Evolutionary conservation across 2,797 vertebrate species (phyloP), one percentile per base, ranked within the genome.

Genomic region (Nyctalus aviator): DNA sequence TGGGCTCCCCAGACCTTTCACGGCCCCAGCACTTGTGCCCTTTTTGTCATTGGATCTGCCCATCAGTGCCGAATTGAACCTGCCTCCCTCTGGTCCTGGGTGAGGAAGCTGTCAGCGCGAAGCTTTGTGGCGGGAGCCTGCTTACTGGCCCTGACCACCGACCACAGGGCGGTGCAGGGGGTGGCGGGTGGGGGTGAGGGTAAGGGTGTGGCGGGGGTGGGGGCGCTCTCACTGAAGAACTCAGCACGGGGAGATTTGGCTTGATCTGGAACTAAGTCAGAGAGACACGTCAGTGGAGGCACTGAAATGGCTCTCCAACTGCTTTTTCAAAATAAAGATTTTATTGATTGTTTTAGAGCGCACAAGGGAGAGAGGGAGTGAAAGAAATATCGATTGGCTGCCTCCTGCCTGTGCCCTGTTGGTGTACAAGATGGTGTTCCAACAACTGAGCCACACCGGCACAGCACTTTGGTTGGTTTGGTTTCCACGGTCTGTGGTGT

Each of bases 1-100:
- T 5, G 2, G 25, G 17, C 7, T 66, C 1, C 5, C 7, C 27
- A 6, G n/a, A 3, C 2, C 15, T 27, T 35, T 23, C 9, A 9
- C 10, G 1, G 11, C 12, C 20, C 15, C 11, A 4, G 5, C 1
- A 1, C 66, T 59, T 48, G 2, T 57, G 55, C 55, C 55, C 55
- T 57, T 57, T 57, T 25, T 57, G 13, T 69, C 23, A 8, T 0
- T 41, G 14, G 2, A 27, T 21, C 25, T 50, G 83, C 66, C 84
- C 41, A 0, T 4, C 50, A 9, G 18, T 9, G 23, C 77, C 57
- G 37, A 32, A 10, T 71, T 55, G 44, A 15, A 6, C 57, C n/a
- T n/a, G n/a, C n/a, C n/a, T n/a, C n/a, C 44, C 50, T n/a, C 32
- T 25, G 23, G 17, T 37, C 8, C 17, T 8, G 17, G 12, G 59